A percentile compares a stretch with the other conserved stretches of the same genome.
phyloP scores from a whole-genome alignment of 2,113 vertebrate genomes.

The Corythoichthys intestinalis region DNA sequence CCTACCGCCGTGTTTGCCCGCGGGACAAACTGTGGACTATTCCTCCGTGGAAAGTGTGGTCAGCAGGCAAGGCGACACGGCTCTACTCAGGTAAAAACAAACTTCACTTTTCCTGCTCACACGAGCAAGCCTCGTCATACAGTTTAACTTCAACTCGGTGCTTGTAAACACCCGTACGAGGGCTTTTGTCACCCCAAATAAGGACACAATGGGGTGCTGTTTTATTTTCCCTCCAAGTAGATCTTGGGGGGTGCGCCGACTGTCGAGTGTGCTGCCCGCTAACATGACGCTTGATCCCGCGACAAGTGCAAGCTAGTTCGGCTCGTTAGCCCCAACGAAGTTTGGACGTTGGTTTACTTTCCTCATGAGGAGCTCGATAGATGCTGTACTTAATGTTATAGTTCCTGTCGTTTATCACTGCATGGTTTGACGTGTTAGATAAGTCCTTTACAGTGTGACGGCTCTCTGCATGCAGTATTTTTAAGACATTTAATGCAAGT shows the following conservation, averaged over 20 bases:
- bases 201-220: slow-evolving; percentile 33
- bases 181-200: not conserved
- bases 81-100: slow-evolving; percentile 87
- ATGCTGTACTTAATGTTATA: not conserved
- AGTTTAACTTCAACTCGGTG: not conserved
- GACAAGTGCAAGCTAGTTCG: slow-evolving; percentile 20
- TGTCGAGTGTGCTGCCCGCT: slow-evolving; percentile 18
- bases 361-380: not conserved
- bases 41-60: slow-evolving; percentile 89
- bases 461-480: slow-evolving; percentile 14
- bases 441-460: not conserved
- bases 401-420: not conserved
- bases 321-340: not conserved
- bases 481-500: not conserved
- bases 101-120: slow-evolving; percentile 49
- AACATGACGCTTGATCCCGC: slow-evolving; percentile 14
- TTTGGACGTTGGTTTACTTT: not conserved
- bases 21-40: slow-evolving; percentile 90
- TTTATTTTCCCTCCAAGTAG: slow-evolving; percentile 52
- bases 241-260: slow-evolving; percentile 15
- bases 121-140: not conserved
- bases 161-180: not conserved
- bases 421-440: not conserved
- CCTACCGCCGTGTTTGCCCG: slow-evolving; percentile 86
- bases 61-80: slow-evolving; percentile 95